Percentiles rank a stretch among this genome's conserved stretches.
phyloP scores from a whole-genome alignment of 2,113 vertebrate species.

The Craseonycteris thonglongyai region DNA sequence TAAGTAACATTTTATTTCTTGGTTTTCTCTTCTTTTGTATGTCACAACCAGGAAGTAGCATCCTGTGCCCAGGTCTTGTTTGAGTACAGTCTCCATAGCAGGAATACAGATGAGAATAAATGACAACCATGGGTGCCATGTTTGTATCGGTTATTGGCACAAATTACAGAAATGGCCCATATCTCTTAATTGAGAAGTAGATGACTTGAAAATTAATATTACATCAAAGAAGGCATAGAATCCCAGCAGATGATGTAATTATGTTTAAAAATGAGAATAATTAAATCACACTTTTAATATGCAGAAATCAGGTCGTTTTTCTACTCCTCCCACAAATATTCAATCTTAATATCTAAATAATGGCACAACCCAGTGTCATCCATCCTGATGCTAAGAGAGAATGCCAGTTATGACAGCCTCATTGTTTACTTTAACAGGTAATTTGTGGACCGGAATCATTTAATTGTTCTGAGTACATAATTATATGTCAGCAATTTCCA shows the following conservation, averaged over 20 bases:
- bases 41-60: constrained; percentile 46
- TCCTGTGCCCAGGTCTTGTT: constrained; percentile 46
- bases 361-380: constrained; percentile 75
- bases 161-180: constrained; percentile 38
- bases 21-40: constrained; percentile 41
- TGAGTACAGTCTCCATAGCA: constrained; percentile 47
- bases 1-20: constrained; percentile 31
- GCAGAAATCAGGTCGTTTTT: constrained; percentile 70
- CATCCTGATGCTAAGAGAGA: constrained; percentile 75
- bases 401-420: constrained; percentile 76
- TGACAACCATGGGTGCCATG: constrained; percentile 47
- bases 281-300: constrained; percentile 74
- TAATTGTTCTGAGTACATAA: constrained; percentile 86
- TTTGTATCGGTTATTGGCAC: constrained; percentile 38
- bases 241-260: constrained; percentile 72
- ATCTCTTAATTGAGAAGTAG: constrained; percentile 37
- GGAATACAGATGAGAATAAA: constrained; percentile 58
- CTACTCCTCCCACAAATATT: constrained; percentile 76
- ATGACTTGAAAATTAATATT: constrained; percentile 40
- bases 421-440: constrained; percentile 88
- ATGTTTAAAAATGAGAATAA: constrained; percentile 75
- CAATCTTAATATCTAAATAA: constrained; percentile 77
- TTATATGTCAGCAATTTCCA: constrained; percentile 85
- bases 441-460: constrained; percentile 84
- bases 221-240: constrained; percentile 48